Percentiles rank a stretch among this genome's conserved stretches.
Conservation (phyloP, 2,888 invertebrate genomes). For the Amphiduros pacificus region DNA sequence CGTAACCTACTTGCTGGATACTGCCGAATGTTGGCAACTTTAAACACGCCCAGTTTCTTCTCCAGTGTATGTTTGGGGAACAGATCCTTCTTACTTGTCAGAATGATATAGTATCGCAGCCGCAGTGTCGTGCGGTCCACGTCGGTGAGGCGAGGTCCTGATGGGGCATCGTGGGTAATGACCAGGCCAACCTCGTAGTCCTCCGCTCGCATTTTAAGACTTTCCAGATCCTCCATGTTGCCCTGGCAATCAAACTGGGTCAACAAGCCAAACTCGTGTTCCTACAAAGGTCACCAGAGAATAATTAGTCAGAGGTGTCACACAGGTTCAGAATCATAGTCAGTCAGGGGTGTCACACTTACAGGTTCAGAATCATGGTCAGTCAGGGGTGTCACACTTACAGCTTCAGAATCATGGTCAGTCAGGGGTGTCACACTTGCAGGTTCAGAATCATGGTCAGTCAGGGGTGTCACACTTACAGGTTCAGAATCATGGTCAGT, state of each 20-base stretch:
- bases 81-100: conserved; percentile 62
- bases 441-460: too few relatives aligned
- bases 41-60: conserved; percentile 67
- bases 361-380: too few relatives aligned
- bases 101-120: conserved; percentile 68
- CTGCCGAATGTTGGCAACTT: conserved; percentile 61
- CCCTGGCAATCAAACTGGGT: conserved; percentile 60
- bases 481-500: too few relatives aligned
- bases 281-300: too few relatives aligned
- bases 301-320: too few relatives aligned
- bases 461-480: too few relatives aligned
- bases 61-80: conserved; percentile 61
- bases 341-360: too few relatives aligned
- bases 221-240: background rate
- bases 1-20: conserved; percentile 27
- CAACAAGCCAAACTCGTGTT: conserved; percentile 69
- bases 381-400: too few relatives aligned
- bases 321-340: too few relatives aligned
- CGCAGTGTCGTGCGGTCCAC: conserved; percentile 56
- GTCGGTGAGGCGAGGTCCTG: conserved; percentile 15
- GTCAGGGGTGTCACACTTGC: too few relatives aligned
- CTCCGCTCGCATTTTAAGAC: conserved; percentile 63
- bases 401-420: too few relatives aligned
- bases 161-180: conserved; percentile 64
- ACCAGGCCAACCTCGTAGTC: conserved; percentile 72